Base-by-base conservation (phyloP, 2,888 invertebrate species). In the Acronicta alni region DNA sequence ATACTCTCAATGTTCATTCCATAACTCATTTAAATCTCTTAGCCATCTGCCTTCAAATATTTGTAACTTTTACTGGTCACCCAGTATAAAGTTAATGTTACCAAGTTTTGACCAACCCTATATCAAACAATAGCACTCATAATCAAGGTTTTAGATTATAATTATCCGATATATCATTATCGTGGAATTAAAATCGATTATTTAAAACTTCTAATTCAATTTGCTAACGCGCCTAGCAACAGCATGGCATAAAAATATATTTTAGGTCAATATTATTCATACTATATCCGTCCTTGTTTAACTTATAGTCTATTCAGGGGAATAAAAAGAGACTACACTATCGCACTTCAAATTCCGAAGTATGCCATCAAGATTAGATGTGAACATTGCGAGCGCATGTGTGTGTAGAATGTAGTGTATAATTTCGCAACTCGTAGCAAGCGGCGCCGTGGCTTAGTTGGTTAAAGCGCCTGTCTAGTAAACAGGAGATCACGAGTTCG, bases 381-480 rank as follows among this genome's bases (percentile, higher is more conserved):
- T 17, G 32, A 44, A 26, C 53, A 65, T 17, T 26, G 16, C 18
- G 32, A 44, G 20, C 53, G 63, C 49, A 46, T 51, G 53, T 55
- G 49, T 57, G 47, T 47, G 68, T 67, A 18, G 37, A 46, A 53
- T 10, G 1, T 63, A 18, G 0, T 54, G 30, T 42, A 46, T 16
- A 70, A 77, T 77, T 83, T 84, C 62, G 52, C 9, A 16, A 0
- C 0, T 0, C 0, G 0, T 0, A 0, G 0, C 3, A 69, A 67
- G 67, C 54, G 89, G 92, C 91, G 89, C 91, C 92, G 91, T 92
- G 92, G 92, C 92, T 92, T 90, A 91, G 89, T 91, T 91, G 92
- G 91, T 92, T 91, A 92, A 91, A 91, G 91, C 92, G 92, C 92
- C 93, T 92, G 93, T 93, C 92, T 92, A 92, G 92, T 92, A 92